A percentile compares a stretch with the other conserved stretches of the same genome.
These are phyloP conservation scores for Hemithea aestivaria DNA, from an alignment of 2,888 invertebrate genomes.

Conservation along the genomic window DNA sequence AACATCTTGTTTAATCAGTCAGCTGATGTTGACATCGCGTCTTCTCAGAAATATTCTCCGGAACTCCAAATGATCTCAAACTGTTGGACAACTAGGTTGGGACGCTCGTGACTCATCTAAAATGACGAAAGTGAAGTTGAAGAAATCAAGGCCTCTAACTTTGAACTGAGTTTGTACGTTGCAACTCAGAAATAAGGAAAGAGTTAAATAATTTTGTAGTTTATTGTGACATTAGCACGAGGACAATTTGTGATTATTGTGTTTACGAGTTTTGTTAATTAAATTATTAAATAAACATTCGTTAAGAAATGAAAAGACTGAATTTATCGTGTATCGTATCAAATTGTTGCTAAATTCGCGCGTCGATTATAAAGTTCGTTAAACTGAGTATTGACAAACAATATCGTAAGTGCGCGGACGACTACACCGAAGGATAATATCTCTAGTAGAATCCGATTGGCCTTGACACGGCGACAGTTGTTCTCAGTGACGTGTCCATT, in stretches of 20 bases:
- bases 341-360: conserved; percentile 40
- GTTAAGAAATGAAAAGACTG: conserved; percentile 42
- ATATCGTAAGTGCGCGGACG: conserved; percentile 25
- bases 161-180: conserved; percentile 36
- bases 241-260: conserved; percentile 38
- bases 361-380: conserved; percentile 21
- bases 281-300: conserved; percentile 2
- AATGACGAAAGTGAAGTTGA: conserved; percentile 78
- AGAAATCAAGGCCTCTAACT: conserved; percentile 54
- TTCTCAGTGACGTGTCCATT: conserved; percentile 33
- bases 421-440: conserved; percentile 6
- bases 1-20: conserved; percentile 51
- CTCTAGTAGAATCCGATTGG: conserved; percentile 28
- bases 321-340: conserved; percentile 41
- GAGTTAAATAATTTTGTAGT: conserved; percentile 35
- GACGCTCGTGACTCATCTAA: conserved; percentile 67
- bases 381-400: conserved; percentile 16
- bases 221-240: conserved; percentile 25
- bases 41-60: conserved; percentile 26
- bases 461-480: conserved; percentile 38
- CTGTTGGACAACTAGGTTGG: conserved; percentile 43
- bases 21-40: conserved; percentile 63
- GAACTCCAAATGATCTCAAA: conserved; percentile 49
- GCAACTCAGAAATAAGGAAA: conserved; percentile 47
- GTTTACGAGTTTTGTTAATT: conserved; percentile 21